A percentile compares a stretch with the other conserved stretches of the same genome.
phyloP scores from a whole-genome alignment of 2,888 invertebrate genomes.

The Platypus cylindrus region DNA sequence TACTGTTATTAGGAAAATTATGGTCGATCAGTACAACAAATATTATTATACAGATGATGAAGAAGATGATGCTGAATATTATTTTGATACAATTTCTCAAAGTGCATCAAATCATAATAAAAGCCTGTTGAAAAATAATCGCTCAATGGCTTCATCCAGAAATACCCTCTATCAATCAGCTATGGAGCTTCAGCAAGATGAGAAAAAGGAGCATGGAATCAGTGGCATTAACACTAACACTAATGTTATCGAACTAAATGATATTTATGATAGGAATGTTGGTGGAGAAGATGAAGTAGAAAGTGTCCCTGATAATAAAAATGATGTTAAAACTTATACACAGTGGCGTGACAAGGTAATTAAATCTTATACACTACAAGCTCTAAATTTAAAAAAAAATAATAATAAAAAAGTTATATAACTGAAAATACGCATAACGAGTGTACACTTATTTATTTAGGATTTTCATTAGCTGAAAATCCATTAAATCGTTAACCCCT shows the following conservation, averaged over 20 bases:
- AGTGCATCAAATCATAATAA: conserved; percentile 25
- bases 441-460: no score
- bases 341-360: conserved; percentile 50
- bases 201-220: conserved; percentile 23
- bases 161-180: conserved; percentile 49
- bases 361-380: no score
- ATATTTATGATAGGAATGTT: no score
- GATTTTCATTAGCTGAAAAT: no score
- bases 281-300: conserved; percentile 23
- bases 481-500: no score
- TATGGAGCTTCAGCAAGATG: no score
- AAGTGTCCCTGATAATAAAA: conserved; percentile 43
- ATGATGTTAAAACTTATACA: conserved; percentile 42
- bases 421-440: no score
- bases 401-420: no score
- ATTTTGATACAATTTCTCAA: conserved; percentile 33
- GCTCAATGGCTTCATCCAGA: conserved; percentile 40
- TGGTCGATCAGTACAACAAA: no score
- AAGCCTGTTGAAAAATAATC: conserved; percentile 23
- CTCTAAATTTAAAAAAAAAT: no score
- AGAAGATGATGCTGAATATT: conserved; percentile 31
- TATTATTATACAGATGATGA: no score
- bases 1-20: no score
- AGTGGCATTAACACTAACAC: conserved; percentile 6
- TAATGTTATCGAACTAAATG: conserved; percentile 26